Evolutionary conservation across 37 sponge, comb jelly and placozoan species (phyloP).

Genomic region (Chondrosia reniformis): DNA sequence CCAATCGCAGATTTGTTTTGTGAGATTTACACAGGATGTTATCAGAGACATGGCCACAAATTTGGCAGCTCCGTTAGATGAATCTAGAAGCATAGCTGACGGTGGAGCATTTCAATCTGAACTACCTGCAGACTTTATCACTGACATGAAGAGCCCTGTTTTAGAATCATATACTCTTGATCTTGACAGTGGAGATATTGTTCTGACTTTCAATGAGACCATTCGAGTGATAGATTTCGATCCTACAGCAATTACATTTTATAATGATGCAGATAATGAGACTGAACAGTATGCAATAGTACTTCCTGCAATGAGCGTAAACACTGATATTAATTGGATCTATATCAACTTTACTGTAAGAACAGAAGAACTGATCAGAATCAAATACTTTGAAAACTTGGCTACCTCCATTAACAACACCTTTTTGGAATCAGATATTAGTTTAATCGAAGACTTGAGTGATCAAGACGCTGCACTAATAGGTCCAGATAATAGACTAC

Average conservation of each 20-base stretch:
- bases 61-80: constrained; percentile 19
- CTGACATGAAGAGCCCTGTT: constrained; percentile 44
- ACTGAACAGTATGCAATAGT: constrained; percentile 50
- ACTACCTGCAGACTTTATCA: constrained; percentile 22
- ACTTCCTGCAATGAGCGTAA: background rate
- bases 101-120: constrained; percentile 32
- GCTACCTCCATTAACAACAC: constrained; percentile 47
- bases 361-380: constrained; percentile 32
- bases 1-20: constrained; percentile 49
- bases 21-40: constrained; percentile 52
- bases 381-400: constrained; percentile 63
- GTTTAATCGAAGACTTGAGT: constrained; percentile 68
- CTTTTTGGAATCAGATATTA: constrained; percentile 41
- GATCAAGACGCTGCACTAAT: constrained; percentile 33
- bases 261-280: constrained; percentile 36
- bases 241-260: constrained; percentile 56
- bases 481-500: constrained; percentile 33
- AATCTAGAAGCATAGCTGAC: constrained; percentile 1
- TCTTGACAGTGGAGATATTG: constrained; percentile 70
- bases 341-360: constrained; percentile 61
- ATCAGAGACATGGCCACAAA: constrained; percentile 87
- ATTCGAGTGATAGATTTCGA: constrained; percentile 35
- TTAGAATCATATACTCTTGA: constrained; percentile 60
- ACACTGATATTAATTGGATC: constrained; percentile 56
- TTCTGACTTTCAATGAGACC: constrained; percentile 86